phyloP scores from a whole-genome alignment of 2,888 invertebrate species.

The Tetragonisca angustula region DNA sequence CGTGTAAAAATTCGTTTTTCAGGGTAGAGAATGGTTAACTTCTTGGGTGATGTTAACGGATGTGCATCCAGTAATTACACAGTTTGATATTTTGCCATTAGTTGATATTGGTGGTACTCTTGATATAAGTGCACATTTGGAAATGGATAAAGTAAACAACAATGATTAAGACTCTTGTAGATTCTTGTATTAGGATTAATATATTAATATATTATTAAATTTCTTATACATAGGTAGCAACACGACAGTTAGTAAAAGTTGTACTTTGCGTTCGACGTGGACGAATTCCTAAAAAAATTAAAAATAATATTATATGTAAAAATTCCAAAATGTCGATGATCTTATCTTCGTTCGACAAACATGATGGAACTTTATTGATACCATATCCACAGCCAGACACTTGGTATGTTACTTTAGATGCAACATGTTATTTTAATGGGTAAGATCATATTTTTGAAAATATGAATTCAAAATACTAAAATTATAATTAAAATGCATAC shows the following conservation, averaged over 20 bases:
- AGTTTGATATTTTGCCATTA: conserved; percentile 83
- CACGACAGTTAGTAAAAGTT: conserved; percentile 74
- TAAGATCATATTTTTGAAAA: conserved; percentile 63
- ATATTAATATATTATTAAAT: not conserved
- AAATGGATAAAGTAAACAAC: conserved; percentile 79
- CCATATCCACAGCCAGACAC: conserved; percentile 84
- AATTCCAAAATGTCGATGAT: conserved; percentile 72
- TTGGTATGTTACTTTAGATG: conserved; percentile 83
- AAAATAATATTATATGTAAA: conserved; percentile 75
- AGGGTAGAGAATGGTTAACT: conserved; percentile 84
- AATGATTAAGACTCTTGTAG: not conserved
- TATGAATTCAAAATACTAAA: not conserved
- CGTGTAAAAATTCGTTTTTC: conserved; percentile 40
- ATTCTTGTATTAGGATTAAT: not conserved
- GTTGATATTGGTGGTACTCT: conserved; percentile 85
- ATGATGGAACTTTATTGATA: conserved; percentile 78
- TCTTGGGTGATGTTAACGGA: conserved; percentile 84
- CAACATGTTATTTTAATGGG: conserved; percentile 81
- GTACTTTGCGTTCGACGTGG: conserved; percentile 80
- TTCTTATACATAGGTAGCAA: conserved; percentile 64
- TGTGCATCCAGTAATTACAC: conserved; percentile 79
- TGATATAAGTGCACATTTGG: conserved; percentile 82
- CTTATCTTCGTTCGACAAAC: conserved; percentile 74
- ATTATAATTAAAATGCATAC: not conserved
- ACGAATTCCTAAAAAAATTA: conserved; percentile 76